These are phyloP conservation scores for Drosophila emarginata DNA, from an alignment of 2,888 invertebrate species.

Conservation along the genomic window DNA sequence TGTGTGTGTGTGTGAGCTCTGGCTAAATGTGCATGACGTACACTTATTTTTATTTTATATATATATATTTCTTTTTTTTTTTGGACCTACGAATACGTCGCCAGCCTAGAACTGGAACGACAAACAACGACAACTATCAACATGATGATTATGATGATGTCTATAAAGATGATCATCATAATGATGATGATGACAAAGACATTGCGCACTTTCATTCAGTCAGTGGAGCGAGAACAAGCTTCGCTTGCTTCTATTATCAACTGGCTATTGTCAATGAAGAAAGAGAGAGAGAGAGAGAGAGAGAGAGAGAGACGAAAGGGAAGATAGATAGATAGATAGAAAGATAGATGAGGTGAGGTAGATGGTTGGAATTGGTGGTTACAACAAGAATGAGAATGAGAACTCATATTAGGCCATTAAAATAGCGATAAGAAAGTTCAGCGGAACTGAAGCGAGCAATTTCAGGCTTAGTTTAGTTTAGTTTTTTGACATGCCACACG, in stretches of 20 bases:
- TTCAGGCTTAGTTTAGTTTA: slow-evolving; percentile 71
- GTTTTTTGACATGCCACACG: slow-evolving; percentile 25
- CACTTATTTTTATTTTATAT: slow-evolving; percentile 43
- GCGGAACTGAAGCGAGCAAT: slow-evolving; percentile 77
- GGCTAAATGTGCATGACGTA: slow-evolving; percentile 74
- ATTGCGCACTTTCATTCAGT: slow-evolving; percentile 60
- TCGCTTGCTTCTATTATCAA: slow-evolving; percentile 33
- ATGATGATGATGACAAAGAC: slow-evolving; percentile 35
- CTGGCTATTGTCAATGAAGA: slow-evolving; percentile 29
- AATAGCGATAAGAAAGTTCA: slow-evolving; percentile 77
- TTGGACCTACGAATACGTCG: slow-evolving; percentile 68
- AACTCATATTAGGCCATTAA: slow-evolving; percentile 76
- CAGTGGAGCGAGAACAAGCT: slow-evolving; percentile 71
- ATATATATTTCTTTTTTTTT: too few species aligned
- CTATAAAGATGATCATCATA: slow-evolving; percentile 18
- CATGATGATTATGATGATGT: not conserved
- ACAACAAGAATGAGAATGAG: slow-evolving; percentile 33
- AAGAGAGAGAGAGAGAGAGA: too few species aligned
- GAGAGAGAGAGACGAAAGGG: too few species aligned
- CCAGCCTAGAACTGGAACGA: slow-evolving; percentile 38
- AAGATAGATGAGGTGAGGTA: not conserved
- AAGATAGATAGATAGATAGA: not conserved
- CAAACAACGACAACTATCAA: slow-evolving; percentile 44
- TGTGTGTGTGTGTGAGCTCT: slow-evolving; percentile 20
- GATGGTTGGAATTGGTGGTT: not conserved